These are phyloP conservation scores for Temnothorax ravouxi DNA, from an alignment of 2,888 invertebrate species.

Conservation along the genomic window DNA sequence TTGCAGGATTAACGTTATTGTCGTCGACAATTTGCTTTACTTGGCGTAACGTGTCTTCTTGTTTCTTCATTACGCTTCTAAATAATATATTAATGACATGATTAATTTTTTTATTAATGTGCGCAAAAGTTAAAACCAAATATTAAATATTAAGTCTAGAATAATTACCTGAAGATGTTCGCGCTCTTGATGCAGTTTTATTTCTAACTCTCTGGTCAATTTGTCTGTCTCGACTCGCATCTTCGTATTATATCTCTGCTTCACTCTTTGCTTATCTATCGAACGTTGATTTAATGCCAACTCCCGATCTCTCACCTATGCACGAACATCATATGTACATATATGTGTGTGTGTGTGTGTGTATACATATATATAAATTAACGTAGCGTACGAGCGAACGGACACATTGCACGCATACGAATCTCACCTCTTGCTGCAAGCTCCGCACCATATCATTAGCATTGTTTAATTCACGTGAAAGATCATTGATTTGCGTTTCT, in stretches of 20 bases:
- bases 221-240: constrained; percentile 92
- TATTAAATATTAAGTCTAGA: not conserved
- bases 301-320: constrained; percentile 86
- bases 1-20: constrained; percentile 75
- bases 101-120: not conserved
- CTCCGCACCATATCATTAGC: constrained; percentile 89
- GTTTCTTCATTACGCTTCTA: constrained; percentile 88
- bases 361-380: not conserved
- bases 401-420: not conserved
- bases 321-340: not conserved
- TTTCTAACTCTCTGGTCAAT: constrained; percentile 90
- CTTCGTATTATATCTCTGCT: constrained; percentile 86
- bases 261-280: constrained; percentile 87
- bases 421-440: constrained; percentile 88
- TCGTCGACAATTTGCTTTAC: constrained; percentile 89
- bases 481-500: constrained; percentile 89
- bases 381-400: not conserved
- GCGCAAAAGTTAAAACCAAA: not conserved
- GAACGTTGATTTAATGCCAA: constrained; percentile 87
- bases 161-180: constrained; percentile 87
- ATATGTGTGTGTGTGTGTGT: too few species aligned
- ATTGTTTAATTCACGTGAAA: constrained; percentile 89
- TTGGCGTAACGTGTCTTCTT: constrained; percentile 89
- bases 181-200: constrained; percentile 88
- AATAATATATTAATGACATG: constrained; percentile 28